Evolutionary conservation across 1,140 invertebrate species (phyloP).

Genomic region (Trichoplusia ni): DNA sequence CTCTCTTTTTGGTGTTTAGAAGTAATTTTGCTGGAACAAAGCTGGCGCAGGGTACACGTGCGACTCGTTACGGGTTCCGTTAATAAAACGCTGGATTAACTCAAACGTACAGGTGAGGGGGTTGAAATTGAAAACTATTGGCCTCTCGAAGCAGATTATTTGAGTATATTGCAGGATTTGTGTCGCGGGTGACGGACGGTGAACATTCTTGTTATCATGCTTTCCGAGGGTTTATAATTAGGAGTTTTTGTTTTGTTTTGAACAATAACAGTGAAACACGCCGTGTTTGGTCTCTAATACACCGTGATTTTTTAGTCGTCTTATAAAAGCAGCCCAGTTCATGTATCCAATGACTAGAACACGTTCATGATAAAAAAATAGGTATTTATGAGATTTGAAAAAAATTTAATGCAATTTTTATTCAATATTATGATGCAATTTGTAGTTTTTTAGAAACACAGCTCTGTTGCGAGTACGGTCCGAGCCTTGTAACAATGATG

Average conservation of each 20-base stretch:
- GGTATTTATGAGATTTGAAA: too few species aligned
- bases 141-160: constrained; percentile 62
- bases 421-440: too few species aligned
- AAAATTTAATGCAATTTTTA: too few species aligned
- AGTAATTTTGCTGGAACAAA: constrained; percentile 75
- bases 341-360: too few species aligned
- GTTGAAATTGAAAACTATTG: constrained; percentile 75
- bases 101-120: constrained; percentile 72
- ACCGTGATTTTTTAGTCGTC: too few species aligned
- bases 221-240: constrained; percentile 6
- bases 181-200: constrained; percentile 40
- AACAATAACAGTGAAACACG: too few species aligned
- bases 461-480: too few species aligned
- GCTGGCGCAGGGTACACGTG: constrained; percentile 66
- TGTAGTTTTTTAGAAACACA: too few species aligned
- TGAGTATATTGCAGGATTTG: constrained; percentile 54
- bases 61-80: constrained; percentile 59
- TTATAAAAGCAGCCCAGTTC: too few species aligned
- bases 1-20: constrained; percentile 31
- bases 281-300: too few species aligned
- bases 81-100: constrained; percentile 78
- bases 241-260: background rate
- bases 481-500: too few species aligned
- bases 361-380: too few species aligned
- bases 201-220: constrained; percentile 37